Conservation (phyloP, 2,888 invertebrate genomes). For the Athetis lepigone region DNA sequence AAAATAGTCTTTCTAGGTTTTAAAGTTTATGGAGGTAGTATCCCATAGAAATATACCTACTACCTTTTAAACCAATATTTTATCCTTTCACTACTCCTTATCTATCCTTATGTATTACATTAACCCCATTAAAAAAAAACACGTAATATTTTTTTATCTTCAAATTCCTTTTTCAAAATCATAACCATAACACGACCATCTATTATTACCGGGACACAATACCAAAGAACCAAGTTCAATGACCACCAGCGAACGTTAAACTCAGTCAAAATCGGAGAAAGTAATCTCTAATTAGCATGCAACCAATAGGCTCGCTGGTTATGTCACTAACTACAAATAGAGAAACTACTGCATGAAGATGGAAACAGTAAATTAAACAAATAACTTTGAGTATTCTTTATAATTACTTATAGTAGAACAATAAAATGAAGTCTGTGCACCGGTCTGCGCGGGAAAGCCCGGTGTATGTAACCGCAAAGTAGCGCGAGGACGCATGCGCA, state of each 20-base stretch:
- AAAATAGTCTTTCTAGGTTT: too few species aligned
- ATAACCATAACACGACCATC: neutral
- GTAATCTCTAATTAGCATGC: conserved; percentile 78
- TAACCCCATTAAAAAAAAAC: too few species aligned
- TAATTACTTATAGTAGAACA: conserved; percentile 32
- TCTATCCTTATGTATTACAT: too few species aligned
- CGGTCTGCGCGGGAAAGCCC: conserved; percentile 70
- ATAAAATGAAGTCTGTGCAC: conserved; percentile 58
- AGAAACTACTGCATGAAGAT: conserved; percentile 28
- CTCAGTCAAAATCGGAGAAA: conserved; percentile 73
- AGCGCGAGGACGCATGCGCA: conserved; percentile 77
- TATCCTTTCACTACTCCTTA: too few species aligned
- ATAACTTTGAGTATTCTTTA: conserved; percentile 14
- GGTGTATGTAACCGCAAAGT: conserved; percentile 70
- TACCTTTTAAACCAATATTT: too few species aligned
- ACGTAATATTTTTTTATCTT: too few species aligned
- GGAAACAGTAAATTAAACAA: conserved; percentile 16
- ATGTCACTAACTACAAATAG: conserved; percentile 69
- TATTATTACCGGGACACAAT: conserved; percentile 21
- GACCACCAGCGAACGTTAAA: conserved; percentile 53
- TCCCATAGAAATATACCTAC: too few species aligned
- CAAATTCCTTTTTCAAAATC: neutral
- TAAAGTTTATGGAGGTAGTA: too few species aligned
- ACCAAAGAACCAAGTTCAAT: conserved; percentile 57
- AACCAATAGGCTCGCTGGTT: conserved; percentile 68